Evolutionary conservation across 2,888 invertebrate genomes (phyloP).

Genomic region (Agelastica alni): DNA sequence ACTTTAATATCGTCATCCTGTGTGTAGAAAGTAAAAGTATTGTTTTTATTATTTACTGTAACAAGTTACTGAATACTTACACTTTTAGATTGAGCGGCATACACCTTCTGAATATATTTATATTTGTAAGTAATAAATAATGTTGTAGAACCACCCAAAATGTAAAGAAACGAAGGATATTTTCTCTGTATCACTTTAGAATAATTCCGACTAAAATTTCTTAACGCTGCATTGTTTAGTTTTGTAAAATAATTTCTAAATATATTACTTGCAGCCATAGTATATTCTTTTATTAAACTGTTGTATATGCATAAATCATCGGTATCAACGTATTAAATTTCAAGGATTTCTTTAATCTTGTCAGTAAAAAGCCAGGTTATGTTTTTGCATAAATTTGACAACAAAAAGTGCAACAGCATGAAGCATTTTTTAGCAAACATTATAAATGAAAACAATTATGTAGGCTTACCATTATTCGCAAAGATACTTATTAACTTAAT

Average conservation of each 20-base stretch:
- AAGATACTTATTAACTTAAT: too few relatives aligned
- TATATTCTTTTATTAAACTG: background rate
- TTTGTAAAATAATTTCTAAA: conserved; percentile 28
- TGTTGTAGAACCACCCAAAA: conserved; percentile 56
- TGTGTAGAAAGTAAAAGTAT: too few relatives aligned
- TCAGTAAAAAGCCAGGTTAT: conserved; percentile 6
- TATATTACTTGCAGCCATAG: conserved; percentile 32
- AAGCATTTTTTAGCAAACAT: too few relatives aligned
- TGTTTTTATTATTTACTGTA: too few relatives aligned
- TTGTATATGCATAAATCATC: background rate
- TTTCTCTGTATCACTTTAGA: conserved; percentile 1
- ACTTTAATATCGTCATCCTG: conserved; percentile 38
- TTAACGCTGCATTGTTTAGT: conserved; percentile 20
- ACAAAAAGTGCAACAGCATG: too few relatives aligned
- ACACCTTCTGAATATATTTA: conserved; percentile 54
- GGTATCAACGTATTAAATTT: conserved; percentile 4
- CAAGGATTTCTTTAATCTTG: conserved; percentile 5
- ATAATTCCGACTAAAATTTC: conserved; percentile 20
- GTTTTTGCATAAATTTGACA: background rate
- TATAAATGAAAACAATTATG: too few relatives aligned
- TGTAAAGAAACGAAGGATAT: conserved; percentile 28
- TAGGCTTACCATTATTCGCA: too few relatives aligned
- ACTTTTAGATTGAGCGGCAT: conserved; percentile 61
- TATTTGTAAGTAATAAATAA: conserved; percentile 57
- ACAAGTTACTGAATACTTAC: conserved; percentile 48